Evolutionary conservation across 2,113 vertebrate genomes (phyloP), one percentile per base, ranked within the genome.

Genomic region (Pygoscelis adeliae): DNA sequence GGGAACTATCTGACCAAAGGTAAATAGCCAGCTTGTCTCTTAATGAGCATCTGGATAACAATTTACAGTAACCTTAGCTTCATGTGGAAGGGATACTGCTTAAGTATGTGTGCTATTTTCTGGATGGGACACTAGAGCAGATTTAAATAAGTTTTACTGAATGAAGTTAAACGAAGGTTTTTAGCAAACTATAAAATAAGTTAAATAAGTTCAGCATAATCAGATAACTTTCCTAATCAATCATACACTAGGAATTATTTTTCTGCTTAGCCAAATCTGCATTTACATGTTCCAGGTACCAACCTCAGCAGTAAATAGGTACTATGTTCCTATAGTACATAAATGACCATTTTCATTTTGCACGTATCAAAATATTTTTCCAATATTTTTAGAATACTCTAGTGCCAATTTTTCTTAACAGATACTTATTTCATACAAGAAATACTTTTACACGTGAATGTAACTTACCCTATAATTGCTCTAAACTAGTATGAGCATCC

Each of bases 11-110:
- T 42, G 70, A 58, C 25, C 49, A 89, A 90, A 83, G 62, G 63
- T 86, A 96, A 95, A 93, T 25, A 95, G 22, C 25, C 27, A 85
- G 36, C 66, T 94, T 83, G 13, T 77, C 92, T 83, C 49, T 58
- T 58, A 92, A 77, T 2, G 9, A 80, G 78, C 26, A 83, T 69
- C 62, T 83, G 55, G 66, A 38, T 89, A 80, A 85, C 49, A 77
- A 76, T 93, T 90, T 77, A 80, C 49, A 89, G 47, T 47, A 89
- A 82, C 44, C 49, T 86, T 67, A 65, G n/a, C 13, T 46, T 71
- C 0, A 2, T 53, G 25, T 38, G 30, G 62, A 88, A 77, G 62
- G 40, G 52, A 46, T 53, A 36, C 8, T 85, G 30, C 46, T 58
- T 52, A 93, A 74, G 10, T 11, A 53, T 25, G 42, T 32, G 4